Evolutionary conservation across 1,140 invertebrate genomes (phyloP).

Genomic region (Phymastichus coffea): DNA sequence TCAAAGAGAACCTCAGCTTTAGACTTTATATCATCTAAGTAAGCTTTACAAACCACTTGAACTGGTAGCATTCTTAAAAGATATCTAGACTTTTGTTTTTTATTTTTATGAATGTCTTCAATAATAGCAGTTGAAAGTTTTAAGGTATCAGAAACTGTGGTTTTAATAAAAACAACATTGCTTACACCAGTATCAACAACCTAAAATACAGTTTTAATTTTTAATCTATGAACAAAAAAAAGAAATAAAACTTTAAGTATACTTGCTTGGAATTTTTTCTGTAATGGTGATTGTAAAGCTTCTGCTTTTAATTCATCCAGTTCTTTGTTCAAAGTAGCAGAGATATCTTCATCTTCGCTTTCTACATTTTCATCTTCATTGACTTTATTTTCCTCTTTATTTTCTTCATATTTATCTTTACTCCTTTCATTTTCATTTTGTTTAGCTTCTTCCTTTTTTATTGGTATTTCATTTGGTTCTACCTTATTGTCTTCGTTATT

Average conservation of each 20-base stretch:
- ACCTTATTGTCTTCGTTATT: background rate
- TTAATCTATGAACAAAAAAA: conserved; percentile 1
- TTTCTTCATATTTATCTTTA: background rate
- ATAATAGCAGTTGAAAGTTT: conserved; percentile 70
- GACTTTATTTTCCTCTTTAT: conserved; percentile 13
- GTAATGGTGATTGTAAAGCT: conserved; percentile 42
- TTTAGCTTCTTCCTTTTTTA: background rate
- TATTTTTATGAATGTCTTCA: conserved; percentile 68
- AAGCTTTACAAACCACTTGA: conserved; percentile 76
- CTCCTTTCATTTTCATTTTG: background rate
- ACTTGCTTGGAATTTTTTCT: conserved; percentile 46
- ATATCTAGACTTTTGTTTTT: conserved; percentile 69
- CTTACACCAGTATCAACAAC: conserved; percentile 74
- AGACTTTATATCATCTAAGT: conserved; percentile 69
- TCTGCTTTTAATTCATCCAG: conserved; percentile 64
- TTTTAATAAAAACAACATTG: conserved; percentile 83
- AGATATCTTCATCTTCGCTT: conserved; percentile 65
- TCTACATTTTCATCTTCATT: conserved; percentile 54
- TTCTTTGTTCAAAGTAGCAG: conserved; percentile 66
- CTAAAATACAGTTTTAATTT: conserved; percentile 35
- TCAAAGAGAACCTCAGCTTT: conserved; percentile 69
- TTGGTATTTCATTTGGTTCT: background rate
- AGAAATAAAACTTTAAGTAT: too few relatives aligned
- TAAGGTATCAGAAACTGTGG: conserved; percentile 71
- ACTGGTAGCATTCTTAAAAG: conserved; percentile 79